Base-by-base conservation (phyloP, 2,888 invertebrate species). In the Ecliptopera silaceata region DNA sequence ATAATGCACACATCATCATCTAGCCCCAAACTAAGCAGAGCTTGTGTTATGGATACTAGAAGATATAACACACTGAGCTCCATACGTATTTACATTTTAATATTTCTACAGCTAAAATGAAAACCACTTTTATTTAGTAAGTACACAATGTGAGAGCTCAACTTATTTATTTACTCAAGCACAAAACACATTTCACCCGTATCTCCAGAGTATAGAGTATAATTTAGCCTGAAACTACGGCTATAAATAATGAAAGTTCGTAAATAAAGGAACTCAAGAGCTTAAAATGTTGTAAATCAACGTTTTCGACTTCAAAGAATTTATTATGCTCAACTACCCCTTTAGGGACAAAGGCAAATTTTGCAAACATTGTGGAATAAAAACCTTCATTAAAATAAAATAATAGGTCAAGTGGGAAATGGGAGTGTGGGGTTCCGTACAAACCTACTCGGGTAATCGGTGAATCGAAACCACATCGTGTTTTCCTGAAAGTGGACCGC, bases 231-330 rank as follows among this genome's bases (percentile, higher is more conserved):
- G 45, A 46, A 54, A 50, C 54, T 54, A 59, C 34, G 31, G 13
- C 41, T 31, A 54, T 54, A 50, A 59, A 52, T 53, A 52, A 48
- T 38, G n/a, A 44, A 52, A 57, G 41, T 45, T 49, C 43, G 34
- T 50, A 55, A 55, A 64, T 62, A 58, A 51, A 51, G 69, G 49
- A 46, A 41, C 63, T 63, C 59, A 63, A 57, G 64, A 68, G 65
- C 66, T 67, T 66, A 63, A 69, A 68, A 64, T 64, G 67, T 71
- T 72, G 71, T 80, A 78, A 77, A 74, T 80, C 77, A 80, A 68
- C 66, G 70, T 71, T 73, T 69, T 71, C 67, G 72, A 66, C 70
- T 76, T 59, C 61, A 67, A 66, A 62, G 66, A 71, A 75, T 79
- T 75, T 77, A 78, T 78, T 77, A 73, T 74, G 66, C 70, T 67